Evolutionary conservation across 2,888 invertebrate species (phyloP).

Genomic region (Erebia palarica): DNA sequence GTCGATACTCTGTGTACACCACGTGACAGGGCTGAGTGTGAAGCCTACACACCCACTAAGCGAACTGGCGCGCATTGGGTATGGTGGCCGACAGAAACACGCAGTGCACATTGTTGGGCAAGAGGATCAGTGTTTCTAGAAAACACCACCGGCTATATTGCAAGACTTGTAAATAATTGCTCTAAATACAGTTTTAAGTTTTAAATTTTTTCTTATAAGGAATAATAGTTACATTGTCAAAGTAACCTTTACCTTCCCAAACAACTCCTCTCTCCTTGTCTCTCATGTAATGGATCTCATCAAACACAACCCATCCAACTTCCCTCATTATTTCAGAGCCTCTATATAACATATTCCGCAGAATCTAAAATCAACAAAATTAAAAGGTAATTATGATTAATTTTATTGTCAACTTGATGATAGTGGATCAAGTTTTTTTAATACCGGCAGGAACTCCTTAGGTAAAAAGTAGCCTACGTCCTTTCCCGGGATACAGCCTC

Average conservation of each 20-base stretch:
- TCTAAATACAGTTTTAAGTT: slow-evolving; percentile 65
- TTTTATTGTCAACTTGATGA: too few species aligned
- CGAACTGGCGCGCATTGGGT: slow-evolving; percentile 98
- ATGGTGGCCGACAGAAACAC: slow-evolving; percentile 99
- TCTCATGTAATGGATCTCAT: slow-evolving; percentile 99
- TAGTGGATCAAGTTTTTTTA: too few species aligned
- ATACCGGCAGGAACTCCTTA: too few species aligned
- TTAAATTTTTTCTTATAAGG: background rate
- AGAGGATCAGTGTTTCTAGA: slow-evolving; percentile 95
- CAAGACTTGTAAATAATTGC: too few species aligned
- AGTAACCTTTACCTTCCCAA: slow-evolving; percentile 88
- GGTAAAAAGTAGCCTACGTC: too few species aligned
- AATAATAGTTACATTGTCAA: slow-evolving; percentile 1
- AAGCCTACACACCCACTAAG: slow-evolving; percentile 96
- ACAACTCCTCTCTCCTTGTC: slow-evolving; percentile 99
- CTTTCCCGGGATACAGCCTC: too few species aligned
- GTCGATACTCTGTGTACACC: too few species aligned
- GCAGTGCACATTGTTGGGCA: slow-evolving; percentile 98
- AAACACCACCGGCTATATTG: background rate
- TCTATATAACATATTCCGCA: slow-evolving; percentile 98
- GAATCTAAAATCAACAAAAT: slow-evolving; percentile 84
- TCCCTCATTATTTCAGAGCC: slow-evolving; percentile 99
- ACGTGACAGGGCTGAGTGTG: too few species aligned
- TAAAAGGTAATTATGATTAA: background rate
- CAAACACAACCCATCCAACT: slow-evolving; percentile 99